A percentile compares a stretch with the other conserved stretches of the same genome.
Evolutionary conservation across 2,113 vertebrate genomes (phyloP).

Genomic region (Pteropus alecto): DNA sequence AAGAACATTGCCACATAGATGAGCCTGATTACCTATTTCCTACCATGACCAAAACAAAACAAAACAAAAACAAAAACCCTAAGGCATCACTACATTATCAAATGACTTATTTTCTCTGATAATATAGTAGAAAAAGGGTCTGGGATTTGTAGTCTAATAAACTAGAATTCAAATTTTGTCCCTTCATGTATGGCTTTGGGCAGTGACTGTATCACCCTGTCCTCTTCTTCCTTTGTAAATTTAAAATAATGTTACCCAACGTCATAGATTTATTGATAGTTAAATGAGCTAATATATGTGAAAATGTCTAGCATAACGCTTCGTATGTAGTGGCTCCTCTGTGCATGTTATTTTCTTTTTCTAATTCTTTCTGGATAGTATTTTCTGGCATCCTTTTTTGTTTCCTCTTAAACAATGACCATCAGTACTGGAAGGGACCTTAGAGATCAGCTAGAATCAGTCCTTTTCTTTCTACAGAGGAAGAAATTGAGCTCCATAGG

Average conservation of each 20-base stretch:
- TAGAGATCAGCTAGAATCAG: background rate
- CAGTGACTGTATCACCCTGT: background rate
- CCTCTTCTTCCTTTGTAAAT: background rate
- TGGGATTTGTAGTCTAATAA: background rate
- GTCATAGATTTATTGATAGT: background rate
- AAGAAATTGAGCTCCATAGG: background rate
- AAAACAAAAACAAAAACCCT: background rate
- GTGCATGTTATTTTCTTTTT: background rate
- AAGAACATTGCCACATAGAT: background rate
- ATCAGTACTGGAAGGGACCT: background rate
- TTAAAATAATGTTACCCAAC: background rate
- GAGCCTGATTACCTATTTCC: background rate
- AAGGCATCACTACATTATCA: background rate
- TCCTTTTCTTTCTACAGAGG: background rate
- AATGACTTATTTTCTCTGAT: background rate
- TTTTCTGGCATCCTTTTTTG: conserved; percentile 13
- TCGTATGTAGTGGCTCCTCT: background rate
- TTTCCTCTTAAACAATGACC: background rate
- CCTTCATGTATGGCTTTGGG: background rate
- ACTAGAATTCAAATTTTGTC: conserved; percentile 1
- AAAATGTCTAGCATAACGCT: background rate
- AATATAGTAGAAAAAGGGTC: background rate
- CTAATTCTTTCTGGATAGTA: background rate
- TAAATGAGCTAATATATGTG: background rate
- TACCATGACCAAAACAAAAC: background rate